phyloP scores from a whole-genome alignment of 1,140 invertebrate species.

The Aphis gossypii region DNA sequence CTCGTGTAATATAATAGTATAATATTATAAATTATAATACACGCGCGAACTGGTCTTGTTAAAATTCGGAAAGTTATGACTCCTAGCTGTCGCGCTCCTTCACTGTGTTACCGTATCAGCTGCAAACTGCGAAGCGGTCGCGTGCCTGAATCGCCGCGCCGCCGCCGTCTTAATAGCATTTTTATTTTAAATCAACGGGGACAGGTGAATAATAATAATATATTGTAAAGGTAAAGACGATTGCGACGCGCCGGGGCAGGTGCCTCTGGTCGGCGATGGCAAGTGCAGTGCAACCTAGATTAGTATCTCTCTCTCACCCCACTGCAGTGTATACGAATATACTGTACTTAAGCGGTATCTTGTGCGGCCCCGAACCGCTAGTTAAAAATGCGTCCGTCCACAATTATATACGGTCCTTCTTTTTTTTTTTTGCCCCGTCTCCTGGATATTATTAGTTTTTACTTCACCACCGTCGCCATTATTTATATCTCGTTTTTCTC shows the following conservation, averaged over 20 bases:
- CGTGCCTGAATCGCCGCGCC: background rate
- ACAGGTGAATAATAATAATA: slow-evolving; percentile 47
- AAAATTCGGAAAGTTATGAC: slow-evolving; percentile 36
- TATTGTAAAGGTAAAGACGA: background rate
- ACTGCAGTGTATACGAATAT: background rate
- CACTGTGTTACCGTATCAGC: background rate
- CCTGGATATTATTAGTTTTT: slow-evolving; percentile 27
- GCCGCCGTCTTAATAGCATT: background rate
- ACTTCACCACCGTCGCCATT: background rate
- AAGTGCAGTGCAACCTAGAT: slow-evolving; percentile 47
- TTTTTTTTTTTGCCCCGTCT: slow-evolving; percentile 5
- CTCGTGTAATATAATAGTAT: background rate
- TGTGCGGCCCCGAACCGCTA: slow-evolving; percentile 10
- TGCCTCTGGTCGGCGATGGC: background rate
- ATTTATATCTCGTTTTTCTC: slow-evolving; percentile 36
- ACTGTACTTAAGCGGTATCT: background rate
- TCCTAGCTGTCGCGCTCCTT: background rate
- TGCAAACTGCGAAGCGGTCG: slow-evolving; percentile 27
- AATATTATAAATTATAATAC: background rate
- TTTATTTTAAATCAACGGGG: slow-evolving; percentile 18
- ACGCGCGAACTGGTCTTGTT: background rate
- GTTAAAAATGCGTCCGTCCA: slow-evolving; percentile 47
- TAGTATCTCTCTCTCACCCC: slow-evolving; percentile 46
- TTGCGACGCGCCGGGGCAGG: slow-evolving; percentile 26
- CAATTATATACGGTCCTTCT: slow-evolving; percentile 30